These are phyloP conservation scores for Eutrigla gurnardus DNA, from an alignment of 2,797 vertebrate genomes.

Conservation along the genomic window DNA sequence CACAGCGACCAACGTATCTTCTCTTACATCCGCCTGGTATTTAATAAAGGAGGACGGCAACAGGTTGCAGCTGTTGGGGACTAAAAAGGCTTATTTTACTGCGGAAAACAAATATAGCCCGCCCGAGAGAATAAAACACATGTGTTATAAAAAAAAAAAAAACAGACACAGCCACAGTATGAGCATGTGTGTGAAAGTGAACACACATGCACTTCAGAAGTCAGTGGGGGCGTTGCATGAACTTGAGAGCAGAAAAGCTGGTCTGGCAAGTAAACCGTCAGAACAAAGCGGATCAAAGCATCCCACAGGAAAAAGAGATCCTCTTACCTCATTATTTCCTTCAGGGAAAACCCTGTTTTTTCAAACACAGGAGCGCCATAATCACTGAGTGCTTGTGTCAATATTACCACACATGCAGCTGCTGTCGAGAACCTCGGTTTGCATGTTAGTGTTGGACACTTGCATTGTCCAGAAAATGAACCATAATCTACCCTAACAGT, in stretches of 20 bases:
- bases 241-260: slow-evolving; percentile 67
- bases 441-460: slow-evolving; percentile 20
- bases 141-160: slow-evolving; percentile 9
- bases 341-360: slow-evolving; percentile 25
- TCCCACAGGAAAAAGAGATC: slow-evolving; percentile 62
- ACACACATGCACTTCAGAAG: slow-evolving; percentile 35
- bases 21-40: slow-evolving; percentile 12
- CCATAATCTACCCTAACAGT: neutral
- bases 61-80: slow-evolving; percentile 36
- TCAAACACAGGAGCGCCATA: slow-evolving; percentile 5
- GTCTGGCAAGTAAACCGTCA: slow-evolving; percentile 75
- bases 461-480: neutral
- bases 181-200: slow-evolving; percentile 47
- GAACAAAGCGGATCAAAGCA: slow-evolving; percentile 36
- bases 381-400: slow-evolving; percentile 3
- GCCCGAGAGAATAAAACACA: slow-evolving; percentile 50
- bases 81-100: slow-evolving; percentile 14
- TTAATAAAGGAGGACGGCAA: slow-evolving; percentile 15
- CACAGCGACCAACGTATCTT: slow-evolving; percentile 9
- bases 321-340: slow-evolving; percentile 63
- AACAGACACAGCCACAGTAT: slow-evolving; percentile 2
- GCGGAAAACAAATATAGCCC: slow-evolving; percentile 32
- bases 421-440: neutral
- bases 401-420: neutral
- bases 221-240: slow-evolving; percentile 41